phyloP scores from a whole-genome alignment of 1,140 invertebrate species.

The Drosophila takahashii region DNA sequence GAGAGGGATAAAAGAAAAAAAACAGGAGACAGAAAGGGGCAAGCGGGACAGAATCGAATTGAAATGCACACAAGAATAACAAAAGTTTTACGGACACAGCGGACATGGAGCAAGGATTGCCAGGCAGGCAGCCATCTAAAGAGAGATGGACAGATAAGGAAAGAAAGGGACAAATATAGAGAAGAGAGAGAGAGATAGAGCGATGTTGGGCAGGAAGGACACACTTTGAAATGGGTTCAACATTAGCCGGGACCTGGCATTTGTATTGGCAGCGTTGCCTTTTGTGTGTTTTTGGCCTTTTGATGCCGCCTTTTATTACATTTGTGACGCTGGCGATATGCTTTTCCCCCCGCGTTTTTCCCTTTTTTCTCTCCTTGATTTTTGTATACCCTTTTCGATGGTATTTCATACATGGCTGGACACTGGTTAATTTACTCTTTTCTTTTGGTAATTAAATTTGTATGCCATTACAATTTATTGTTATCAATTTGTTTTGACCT shows the following conservation, averaged over 20 bases:
- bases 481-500: no score
- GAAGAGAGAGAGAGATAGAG: neutral
- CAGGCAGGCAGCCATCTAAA: constrained; percentile 5
- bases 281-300: constrained; percentile 62
- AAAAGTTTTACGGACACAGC: constrained; percentile 44
- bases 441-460: no score
- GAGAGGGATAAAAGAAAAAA: no score
- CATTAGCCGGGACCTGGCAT: constrained; percentile 49
- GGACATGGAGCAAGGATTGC: constrained; percentile 28
- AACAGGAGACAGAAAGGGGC: neutral
- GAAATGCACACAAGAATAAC: constrained; percentile 56
- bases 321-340: constrained; percentile 40
- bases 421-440: neutral
- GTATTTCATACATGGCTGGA: no score
- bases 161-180: neutral
- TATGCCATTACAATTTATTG: no score
- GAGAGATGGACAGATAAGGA: constrained; percentile 9
- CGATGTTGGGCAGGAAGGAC: constrained; percentile 39
- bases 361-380: neutral
- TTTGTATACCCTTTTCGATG: constrained; percentile 7
- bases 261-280: constrained; percentile 50
- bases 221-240: constrained; percentile 67
- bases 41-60: constrained; percentile 35
- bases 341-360: neutral
- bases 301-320: constrained; percentile 64